phyloP scores from a whole-genome alignment of 2,888 invertebrate species.

The Drosophila paramelanica region DNA sequence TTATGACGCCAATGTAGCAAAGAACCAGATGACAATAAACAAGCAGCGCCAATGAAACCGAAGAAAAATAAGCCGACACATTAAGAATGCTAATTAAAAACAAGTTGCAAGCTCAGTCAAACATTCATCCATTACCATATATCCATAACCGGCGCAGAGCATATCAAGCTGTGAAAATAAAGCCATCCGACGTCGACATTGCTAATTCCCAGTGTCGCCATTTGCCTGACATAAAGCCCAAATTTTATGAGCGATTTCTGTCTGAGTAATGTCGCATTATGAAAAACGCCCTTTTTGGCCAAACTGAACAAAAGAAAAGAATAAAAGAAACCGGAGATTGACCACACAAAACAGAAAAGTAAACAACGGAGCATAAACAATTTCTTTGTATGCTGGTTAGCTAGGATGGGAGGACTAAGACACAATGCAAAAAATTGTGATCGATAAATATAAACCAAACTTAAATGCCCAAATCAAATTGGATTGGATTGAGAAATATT shows the following conservation, averaged over 20 bases:
- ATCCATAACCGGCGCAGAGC: conserved; percentile 34
- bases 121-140: conserved; percentile 22
- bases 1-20: conserved; percentile 30
- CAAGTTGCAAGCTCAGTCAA: conserved; percentile 37
- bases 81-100: conserved; percentile 65
- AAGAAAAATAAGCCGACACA: conserved; percentile 44
- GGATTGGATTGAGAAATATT: neutral
- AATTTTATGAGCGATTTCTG: conserved; percentile 70
- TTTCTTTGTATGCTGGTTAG: neutral
- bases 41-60: conserved; percentile 20
- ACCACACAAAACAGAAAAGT: neutral
- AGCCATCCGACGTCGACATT: conserved; percentile 63
- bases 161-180: conserved; percentile 57
- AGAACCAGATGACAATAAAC: conserved; percentile 41
- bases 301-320: conserved; percentile 29
- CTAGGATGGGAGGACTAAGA: conserved; percentile 9
- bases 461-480: neutral
- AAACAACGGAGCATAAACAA: conserved; percentile 10
- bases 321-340: conserved; percentile 44
- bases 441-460: too few species aligned
- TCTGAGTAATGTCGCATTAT: conserved; percentile 58
- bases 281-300: conserved; percentile 43
- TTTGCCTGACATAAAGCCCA: conserved; percentile 71
- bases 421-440: neutral
- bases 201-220: conserved; percentile 74